Base-by-base conservation (phyloP, 1,140 invertebrate genomes). In the Drosophila azteca region DNA sequence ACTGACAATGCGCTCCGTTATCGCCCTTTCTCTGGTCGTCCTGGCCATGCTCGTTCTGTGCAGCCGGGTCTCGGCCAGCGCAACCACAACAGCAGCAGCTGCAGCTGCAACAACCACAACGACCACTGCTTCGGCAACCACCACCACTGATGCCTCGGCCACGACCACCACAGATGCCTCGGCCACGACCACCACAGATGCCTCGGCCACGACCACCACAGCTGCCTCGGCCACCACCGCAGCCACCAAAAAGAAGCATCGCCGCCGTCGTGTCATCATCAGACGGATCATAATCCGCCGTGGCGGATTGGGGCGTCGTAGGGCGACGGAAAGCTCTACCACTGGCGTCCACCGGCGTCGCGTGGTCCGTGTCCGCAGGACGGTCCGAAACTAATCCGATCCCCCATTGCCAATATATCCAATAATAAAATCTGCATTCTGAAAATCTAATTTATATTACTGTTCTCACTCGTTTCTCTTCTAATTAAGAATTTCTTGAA, bases 341-440 rank as follows among this genome's bases (percentile, higher is more conserved):
- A 8, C 8, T 8, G 43, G 43, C 9, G 66, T 15, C 8, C n/a
- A 41, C 2, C 43, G 3, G 8, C 45, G 49, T 8, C 62, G 65
- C 0, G 50, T 68, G 24, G 66, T 68, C 17, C 66, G 66, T 6
- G 63, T 69, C n/a, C 66, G 66, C 24, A 69, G 64, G 44, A 68
- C 50, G 0, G 44, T 13, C n/a, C 35, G 35, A 11, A 39, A 13
- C 35, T 39, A 39, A 39, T 13, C 35, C 35, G 11, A 5, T 39
- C 35, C 11, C 35, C 9, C 3, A 4, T 13, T 3, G 11, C 35
- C 35, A 1, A 13, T 13, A 39, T 39, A 3, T 39, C 5, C 35
- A 39, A 11, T 39, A 39, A 39, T 39, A 39, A 39, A 39, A 39
- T 13, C 35, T 13, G 35, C 35, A 39, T 26, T 20, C 17, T 20